Evolutionary conservation across 2,797 vertebrate genomes (phyloP).

Genomic region (Aerospiza tachiro): DNA sequence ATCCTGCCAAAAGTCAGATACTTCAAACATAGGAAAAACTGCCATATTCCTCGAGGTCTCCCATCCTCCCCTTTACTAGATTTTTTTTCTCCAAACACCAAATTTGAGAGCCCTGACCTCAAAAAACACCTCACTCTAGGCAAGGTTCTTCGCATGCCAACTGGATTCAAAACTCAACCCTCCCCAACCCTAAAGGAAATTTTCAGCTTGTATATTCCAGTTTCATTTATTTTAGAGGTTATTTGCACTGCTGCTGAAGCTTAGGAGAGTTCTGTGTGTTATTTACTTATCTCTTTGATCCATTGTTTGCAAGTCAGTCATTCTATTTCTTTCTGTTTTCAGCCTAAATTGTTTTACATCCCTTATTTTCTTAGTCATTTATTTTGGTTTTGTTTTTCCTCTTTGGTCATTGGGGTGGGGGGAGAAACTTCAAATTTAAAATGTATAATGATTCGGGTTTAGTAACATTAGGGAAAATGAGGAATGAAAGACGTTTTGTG

Average conservation of each 20-base stretch:
- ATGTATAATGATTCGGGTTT: neutral
- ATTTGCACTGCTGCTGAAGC: constrained; percentile 1
- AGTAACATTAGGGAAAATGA: neutral
- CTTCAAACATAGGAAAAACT: constrained; percentile 46
- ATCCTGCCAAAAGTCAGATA: constrained; percentile 38
- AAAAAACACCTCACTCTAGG: constrained; percentile 6
- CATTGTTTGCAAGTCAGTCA: neutral
- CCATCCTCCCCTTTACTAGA: neutral
- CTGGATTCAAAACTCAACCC: neutral
- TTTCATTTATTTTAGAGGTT: constrained; percentile 36
- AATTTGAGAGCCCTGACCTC: constrained; percentile 16
- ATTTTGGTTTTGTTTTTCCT: neutral
- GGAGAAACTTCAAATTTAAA: neutral
- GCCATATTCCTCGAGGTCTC: constrained; percentile 55
- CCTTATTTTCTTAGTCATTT: neutral
- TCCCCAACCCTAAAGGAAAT: constrained; percentile 27
- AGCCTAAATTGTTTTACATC: neutral
- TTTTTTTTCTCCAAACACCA: constrained; percentile 9
- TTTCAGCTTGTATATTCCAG: constrained; percentile 8
- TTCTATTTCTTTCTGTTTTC: neutral
- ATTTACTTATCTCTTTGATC: constrained; percentile 46
- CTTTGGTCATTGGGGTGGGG: neutral
- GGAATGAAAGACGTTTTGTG: neutral
- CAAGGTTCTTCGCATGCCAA: constrained; percentile 31
- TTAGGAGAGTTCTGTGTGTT: neutral